phyloP scores from a whole-genome alignment of 92 coral and sea anemone genomes.

The Anthopleura xanthogrammica region DNA sequence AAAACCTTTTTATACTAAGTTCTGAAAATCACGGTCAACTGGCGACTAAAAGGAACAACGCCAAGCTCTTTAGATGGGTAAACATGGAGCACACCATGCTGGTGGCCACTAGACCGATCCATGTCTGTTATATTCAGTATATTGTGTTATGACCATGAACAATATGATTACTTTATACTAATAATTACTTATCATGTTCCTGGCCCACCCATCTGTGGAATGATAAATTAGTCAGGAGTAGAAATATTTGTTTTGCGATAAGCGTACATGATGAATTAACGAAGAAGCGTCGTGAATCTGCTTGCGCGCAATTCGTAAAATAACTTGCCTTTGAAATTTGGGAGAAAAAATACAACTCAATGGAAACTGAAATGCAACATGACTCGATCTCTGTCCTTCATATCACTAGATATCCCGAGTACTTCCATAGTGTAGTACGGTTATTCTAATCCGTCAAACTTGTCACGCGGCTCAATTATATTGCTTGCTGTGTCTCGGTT shows the following conservation, averaged over 20 bases:
- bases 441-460: too few species aligned
- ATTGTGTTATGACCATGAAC: too few species aligned
- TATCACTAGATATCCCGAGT: too few species aligned
- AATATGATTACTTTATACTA: background rate
- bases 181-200: background rate
- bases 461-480: too few species aligned
- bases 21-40: background rate
- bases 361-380: too few species aligned
- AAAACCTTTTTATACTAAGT: background rate
- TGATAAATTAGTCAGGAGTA: background rate
- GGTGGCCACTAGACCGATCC: background rate
- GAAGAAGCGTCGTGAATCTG: too few species aligned
- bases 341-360: too few species aligned
- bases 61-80: background rate
- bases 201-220: background rate
- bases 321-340: too few species aligned
- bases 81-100: background rate
- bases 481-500: background rate
- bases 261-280: background rate
- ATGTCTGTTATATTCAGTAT: background rate
- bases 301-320: too few species aligned
- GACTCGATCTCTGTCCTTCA: too few species aligned
- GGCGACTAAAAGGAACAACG: constrained; percentile 12
- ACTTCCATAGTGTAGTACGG: too few species aligned
- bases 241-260: background rate